phyloP scores from a whole-genome alignment of 2,888 invertebrate species.

The Hirtodrosophila duncani region DNA sequence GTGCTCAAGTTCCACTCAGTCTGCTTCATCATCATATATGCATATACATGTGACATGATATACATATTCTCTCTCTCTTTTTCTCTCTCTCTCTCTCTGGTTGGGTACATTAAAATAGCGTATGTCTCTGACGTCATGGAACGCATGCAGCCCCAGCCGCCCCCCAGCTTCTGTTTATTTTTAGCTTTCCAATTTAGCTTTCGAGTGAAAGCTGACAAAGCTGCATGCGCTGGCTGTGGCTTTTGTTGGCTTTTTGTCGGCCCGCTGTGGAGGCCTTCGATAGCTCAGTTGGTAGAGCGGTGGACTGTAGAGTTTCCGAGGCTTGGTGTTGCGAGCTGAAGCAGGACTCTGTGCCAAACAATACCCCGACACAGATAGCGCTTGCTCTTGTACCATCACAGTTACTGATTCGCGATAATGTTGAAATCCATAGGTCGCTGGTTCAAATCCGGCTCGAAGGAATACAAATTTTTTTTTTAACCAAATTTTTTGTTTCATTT shows the following conservation, averaged over 20 bases:
- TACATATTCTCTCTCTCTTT: neutral
- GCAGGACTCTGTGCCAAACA: slow-evolving; percentile 43
- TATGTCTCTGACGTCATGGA: slow-evolving; percentile 36
- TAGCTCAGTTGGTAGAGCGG: slow-evolving; percentile 73
- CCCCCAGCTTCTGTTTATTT: neutral
- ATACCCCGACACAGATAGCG: slow-evolving; percentile 38
- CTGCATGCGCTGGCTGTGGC: slow-evolving; percentile 15
- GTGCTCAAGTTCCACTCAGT: slow-evolving; percentile 6
- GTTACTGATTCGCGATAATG: slow-evolving; percentile 39
- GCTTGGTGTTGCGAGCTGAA: slow-evolving; percentile 41
- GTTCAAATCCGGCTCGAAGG: slow-evolving; percentile 73
- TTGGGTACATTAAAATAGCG: slow-evolving; percentile 33
- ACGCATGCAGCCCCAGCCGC: slow-evolving; percentile 20
- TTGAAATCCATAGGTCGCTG: slow-evolving; percentile 74
- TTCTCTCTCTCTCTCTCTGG: neutral
- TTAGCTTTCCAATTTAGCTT: slow-evolving; percentile 40
- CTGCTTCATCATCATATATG: too few relatives aligned
- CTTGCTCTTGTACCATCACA: slow-evolving; percentile 50
- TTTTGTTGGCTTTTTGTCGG: slow-evolving; percentile 17
- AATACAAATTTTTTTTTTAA: slow-evolving; percentile 35
- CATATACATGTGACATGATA: neutral
- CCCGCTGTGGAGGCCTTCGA: slow-evolving; percentile 53
- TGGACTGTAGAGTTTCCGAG: slow-evolving; percentile 66
- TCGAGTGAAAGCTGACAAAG: slow-evolving; percentile 50
- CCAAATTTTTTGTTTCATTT: slow-evolving; percentile 2